A percentile compares a stretch with the other conserved stretches of the same genome.
Evolutionary conservation across 1,140 invertebrate genomes (phyloP).

Genomic region (Diorhabda sublineata): DNA sequence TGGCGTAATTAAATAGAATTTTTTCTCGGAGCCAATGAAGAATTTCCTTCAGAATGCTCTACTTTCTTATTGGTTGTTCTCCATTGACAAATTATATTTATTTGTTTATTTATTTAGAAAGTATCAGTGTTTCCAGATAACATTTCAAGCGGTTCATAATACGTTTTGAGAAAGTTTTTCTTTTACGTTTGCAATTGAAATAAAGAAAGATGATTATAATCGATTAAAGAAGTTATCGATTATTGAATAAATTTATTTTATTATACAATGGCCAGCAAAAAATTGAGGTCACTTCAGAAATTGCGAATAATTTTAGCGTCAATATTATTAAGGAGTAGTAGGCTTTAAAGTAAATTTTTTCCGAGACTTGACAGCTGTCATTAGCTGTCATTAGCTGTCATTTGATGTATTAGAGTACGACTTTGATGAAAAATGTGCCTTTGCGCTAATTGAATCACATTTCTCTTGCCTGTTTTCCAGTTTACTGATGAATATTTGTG

Average conservation of each 20-base stretch:
- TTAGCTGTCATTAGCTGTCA: no score
- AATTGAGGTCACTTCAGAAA: no score
- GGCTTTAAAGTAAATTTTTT: no score
- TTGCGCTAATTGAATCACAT: no score
- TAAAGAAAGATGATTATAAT: not conserved
- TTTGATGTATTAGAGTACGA: no score
- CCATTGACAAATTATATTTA: not conserved
- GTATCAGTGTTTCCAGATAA: not conserved
- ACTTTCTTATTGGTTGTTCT: not conserved
- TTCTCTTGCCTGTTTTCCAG: no score
- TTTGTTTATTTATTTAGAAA: not conserved
- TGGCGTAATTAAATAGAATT: constrained; percentile 1
- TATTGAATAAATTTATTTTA: not conserved
- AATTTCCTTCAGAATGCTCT: not conserved
- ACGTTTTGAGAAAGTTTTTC: not conserved
- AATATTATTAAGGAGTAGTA: no score
- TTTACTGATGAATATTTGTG: no score
- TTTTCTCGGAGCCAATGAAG: not conserved
- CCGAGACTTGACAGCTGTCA: no score
- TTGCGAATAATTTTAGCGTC: no score
- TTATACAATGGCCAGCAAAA: no score
- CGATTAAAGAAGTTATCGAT: not conserved
- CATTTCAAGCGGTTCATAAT: not conserved
- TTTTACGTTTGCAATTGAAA: not conserved
- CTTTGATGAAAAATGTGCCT: no score